Percentiles rank a stretch among this genome's conserved stretches.
Conservation (phyloP, 2,888 invertebrate genomes). For the Troglohyphantes excavatus region DNA sequence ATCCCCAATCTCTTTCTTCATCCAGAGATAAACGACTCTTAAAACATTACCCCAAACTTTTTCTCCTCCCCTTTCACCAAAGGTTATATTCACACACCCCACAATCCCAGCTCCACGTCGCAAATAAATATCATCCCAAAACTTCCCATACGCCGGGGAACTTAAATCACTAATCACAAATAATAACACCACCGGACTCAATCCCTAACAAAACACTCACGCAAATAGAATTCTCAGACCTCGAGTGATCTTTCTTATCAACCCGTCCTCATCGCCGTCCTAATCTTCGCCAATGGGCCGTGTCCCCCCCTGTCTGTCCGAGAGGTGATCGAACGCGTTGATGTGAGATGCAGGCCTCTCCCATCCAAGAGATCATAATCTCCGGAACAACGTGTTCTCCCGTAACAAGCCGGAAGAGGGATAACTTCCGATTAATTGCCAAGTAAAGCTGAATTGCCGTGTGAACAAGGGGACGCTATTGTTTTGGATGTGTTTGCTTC, state of each 20-base stretch:
- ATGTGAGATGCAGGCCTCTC: neutral
- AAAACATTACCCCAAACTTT: too few species aligned
- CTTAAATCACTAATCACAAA: neutral
- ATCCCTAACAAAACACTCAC: conserved; percentile 1
- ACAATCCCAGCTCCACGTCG: too few species aligned
- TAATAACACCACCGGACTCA: neutral
- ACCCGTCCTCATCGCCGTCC: neutral
- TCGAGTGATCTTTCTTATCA: conserved; percentile 11
- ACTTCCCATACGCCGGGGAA: too few species aligned
- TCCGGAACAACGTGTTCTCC: neutral
- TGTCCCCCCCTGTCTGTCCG: neutral
- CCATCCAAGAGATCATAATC: conserved; percentile 14
- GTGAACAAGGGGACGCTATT: neutral
- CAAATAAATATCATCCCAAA: too few species aligned
- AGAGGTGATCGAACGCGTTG: conserved; percentile 43
- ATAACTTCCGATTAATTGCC: neutral
- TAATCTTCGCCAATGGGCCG: conserved; percentile 31
- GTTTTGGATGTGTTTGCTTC: neutral
- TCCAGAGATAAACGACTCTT: too few species aligned
- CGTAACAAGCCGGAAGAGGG: conserved; percentile 16
- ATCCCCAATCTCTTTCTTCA: too few species aligned
- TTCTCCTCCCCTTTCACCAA: too few species aligned
- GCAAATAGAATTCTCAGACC: neutral
- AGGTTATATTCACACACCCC: too few species aligned
- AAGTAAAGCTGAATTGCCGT: neutral